Conservation (phyloP, 2,797 vertebrate genomes). For the Synanceia verrucosa region DNA sequence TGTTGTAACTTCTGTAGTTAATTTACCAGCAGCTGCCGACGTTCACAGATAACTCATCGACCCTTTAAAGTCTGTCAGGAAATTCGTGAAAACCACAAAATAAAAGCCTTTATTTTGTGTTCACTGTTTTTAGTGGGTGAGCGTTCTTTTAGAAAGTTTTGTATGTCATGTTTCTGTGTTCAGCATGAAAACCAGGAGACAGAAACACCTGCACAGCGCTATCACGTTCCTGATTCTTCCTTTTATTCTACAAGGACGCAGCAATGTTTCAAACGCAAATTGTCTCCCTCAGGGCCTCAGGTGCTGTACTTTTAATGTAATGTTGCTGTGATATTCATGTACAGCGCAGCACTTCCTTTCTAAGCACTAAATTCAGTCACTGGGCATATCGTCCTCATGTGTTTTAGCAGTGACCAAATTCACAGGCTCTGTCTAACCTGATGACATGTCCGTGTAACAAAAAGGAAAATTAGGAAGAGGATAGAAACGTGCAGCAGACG, state of each 20-base stretch:
- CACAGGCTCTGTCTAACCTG: background rate
- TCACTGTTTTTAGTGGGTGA: background rate
- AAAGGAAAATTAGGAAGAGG: background rate
- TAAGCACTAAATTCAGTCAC: background rate
- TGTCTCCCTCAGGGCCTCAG: background rate
- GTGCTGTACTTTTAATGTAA: background rate
- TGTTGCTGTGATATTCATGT: background rate
- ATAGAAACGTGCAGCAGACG: too few relatives aligned
- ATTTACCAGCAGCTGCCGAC: too few relatives aligned
- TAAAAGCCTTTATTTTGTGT: background rate
- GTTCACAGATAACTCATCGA: slow-evolving; percentile 12
- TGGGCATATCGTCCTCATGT: background rate
- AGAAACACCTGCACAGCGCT: background rate
- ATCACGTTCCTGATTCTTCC: background rate
- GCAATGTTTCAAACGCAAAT: background rate
- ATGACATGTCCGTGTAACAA: background rate
- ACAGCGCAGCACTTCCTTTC: background rate
- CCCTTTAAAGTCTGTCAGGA: slow-evolving; percentile 2
- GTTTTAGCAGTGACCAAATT: background rate
- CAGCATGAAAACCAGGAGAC: background rate
- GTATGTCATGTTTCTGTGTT: background rate
- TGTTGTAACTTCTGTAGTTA: too few relatives aligned
- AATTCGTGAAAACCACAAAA: background rate
- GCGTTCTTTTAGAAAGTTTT: background rate
- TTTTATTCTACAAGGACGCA: background rate